Base-by-base conservation (phyloP, 2,797 vertebrate species). In the Silurus lanzhouensis region DNA sequence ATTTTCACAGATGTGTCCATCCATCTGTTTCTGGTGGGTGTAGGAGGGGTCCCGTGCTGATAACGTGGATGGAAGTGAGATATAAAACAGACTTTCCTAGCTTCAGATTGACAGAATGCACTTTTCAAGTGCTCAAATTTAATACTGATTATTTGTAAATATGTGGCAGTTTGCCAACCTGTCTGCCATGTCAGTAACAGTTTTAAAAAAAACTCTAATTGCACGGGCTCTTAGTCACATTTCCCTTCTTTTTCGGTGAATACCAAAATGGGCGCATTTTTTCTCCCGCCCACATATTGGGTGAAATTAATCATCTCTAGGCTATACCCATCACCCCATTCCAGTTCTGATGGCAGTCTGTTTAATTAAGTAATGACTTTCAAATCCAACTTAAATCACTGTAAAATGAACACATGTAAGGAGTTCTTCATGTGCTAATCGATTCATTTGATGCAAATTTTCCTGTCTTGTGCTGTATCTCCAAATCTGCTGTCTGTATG, bases 331-430 rank as follows among this genome's bases (percentile, higher is more conserved):
- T 3, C 6, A 6, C 67, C 87, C 86, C 83, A 83, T 89, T 91
- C 91, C 90, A 89, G 88, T 90, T 91, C 84, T 74, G 89, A 93
- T 92, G 91, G 88, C 88, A 90, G 92, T 93, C 86, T 91, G 90
- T 90, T 94, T 92, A 93, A 94, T 94, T 92, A 94, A 94, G 89
- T 92, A 91, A 94, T 92, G 91, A 90, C 91, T 93, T 93, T 92
- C 89, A 92, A 92, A 93, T 93, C 89, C 92, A 93, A 91, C 91
- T 92, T 87, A 89, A 90, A 92, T 93, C 90, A 88, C 84, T 91
- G 88, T 80, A 88, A 88, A 92, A 88, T 84, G 88, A 90, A 88
- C 76, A 83, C 85, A 91, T 88, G 91, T 91, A 91, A 89, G 88
- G 90, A 88, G 88, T 91, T 86, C 44, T 83, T 72, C 82, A 83